Conservation (phyloP, 1,140 invertebrate genomes). For the Hyles vespertilio region DNA sequence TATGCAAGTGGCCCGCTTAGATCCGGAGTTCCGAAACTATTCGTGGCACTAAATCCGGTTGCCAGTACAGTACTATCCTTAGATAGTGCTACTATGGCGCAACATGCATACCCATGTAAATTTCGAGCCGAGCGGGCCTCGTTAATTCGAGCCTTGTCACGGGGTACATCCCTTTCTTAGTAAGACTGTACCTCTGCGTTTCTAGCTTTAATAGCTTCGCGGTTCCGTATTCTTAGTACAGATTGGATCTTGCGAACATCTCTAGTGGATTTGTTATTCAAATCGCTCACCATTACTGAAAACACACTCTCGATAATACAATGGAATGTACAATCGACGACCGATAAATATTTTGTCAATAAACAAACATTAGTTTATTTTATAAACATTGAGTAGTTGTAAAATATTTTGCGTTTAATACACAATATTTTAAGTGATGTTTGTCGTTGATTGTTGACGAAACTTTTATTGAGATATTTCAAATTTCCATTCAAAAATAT, state of each 20-base stretch:
- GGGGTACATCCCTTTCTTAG: conserved; percentile 56
- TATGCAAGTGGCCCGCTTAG: conserved; percentile 34
- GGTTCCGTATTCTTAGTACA: too few relatives aligned
- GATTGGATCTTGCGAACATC: too few relatives aligned
- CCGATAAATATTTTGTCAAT: too few relatives aligned
- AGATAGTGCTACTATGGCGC: conserved; percentile 38
- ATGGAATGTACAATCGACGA: too few relatives aligned
- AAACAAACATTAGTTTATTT: background rate
- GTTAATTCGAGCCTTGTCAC: conserved; percentile 58
- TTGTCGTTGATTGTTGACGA: background rate
- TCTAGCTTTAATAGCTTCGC: conserved; percentile 10
- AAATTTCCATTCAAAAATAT: too few relatives aligned
- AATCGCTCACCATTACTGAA: too few relatives aligned
- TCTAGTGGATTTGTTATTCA: too few relatives aligned
- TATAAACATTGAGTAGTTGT: background rate
- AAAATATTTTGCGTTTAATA: background rate
- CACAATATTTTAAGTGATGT: background rate
- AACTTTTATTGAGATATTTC: too few relatives aligned
- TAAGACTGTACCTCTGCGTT: conserved; percentile 31
- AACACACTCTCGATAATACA: too few relatives aligned
- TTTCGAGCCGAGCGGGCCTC: conserved; percentile 40
- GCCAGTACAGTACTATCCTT: conserved; percentile 30
- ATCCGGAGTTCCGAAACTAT: conserved; percentile 47
- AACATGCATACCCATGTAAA: conserved; percentile 63
- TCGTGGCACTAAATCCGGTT: conserved; percentile 53